phyloP scores from a whole-genome alignment of 2,888 invertebrate species.

The Cyclophora albipunctata region DNA sequence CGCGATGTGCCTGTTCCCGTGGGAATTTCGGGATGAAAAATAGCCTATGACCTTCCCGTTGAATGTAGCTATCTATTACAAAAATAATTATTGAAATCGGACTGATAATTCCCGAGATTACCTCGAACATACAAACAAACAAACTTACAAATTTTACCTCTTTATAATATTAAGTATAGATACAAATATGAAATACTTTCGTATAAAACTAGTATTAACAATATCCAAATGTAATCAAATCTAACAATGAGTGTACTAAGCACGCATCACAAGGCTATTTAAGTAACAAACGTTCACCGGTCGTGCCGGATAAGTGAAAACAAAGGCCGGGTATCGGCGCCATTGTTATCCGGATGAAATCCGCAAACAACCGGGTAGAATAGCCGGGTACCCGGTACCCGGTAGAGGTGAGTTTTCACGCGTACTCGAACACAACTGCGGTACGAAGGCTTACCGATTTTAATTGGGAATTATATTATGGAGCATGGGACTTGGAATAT shows the following conservation, averaged over 20 bases:
- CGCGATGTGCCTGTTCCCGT: too few species aligned
- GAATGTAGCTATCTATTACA: too few species aligned
- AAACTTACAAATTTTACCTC: too few species aligned
- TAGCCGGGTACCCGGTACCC: slow-evolving; percentile 2
- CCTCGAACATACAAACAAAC: too few species aligned
- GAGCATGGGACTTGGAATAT: slow-evolving; percentile 7
- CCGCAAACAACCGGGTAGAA: slow-evolving; percentile 41
- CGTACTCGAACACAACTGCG: slow-evolving; percentile 11
- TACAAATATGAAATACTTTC: too few species aligned
- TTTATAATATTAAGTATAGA: too few species aligned
- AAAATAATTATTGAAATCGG: too few species aligned
- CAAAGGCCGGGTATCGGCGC: slow-evolving; percentile 40
- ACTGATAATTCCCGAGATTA: too few species aligned
- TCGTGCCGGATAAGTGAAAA: slow-evolving; percentile 45
- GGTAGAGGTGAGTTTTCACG: slow-evolving; percentile 21
- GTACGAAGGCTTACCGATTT: slow-evolving; percentile 17
- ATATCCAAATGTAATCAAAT: too few species aligned
- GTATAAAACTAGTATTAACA: too few species aligned
- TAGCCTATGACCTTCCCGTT: too few species aligned
- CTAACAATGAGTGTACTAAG: slow-evolving; percentile 5
- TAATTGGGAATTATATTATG: slow-evolving; percentile 19
- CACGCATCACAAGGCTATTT: slow-evolving; percentile 25
- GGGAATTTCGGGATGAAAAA: too few species aligned
- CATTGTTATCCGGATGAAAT: slow-evolving; percentile 49
- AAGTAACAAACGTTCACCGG: slow-evolving; percentile 37